Conservation (phyloP, 2,888 invertebrate genomes). For the Eristalinus aeneus region DNA sequence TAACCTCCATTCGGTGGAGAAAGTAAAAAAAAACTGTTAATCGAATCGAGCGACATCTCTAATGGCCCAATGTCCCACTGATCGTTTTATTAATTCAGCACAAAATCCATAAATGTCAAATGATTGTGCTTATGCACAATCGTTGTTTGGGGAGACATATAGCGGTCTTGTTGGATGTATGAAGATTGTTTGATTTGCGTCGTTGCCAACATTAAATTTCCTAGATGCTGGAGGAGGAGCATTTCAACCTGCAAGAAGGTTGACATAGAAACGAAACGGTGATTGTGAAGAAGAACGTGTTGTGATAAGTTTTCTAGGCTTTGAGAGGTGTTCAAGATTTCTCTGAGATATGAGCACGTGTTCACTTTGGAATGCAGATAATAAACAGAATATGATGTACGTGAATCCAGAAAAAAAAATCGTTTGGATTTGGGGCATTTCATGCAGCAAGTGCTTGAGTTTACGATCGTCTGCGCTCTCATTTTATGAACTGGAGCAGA, state of each 20-base stretch:
- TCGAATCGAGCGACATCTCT: constrained; percentile 2
- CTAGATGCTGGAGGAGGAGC: not conserved
- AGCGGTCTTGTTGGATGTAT: not conserved
- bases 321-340: not conserved
- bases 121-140: not conserved
- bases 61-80: not conserved
- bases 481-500: not conserved
- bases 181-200: not conserved
- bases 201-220: not conserved
- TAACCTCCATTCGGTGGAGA: constrained; percentile 30
- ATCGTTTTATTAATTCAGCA: constrained; percentile 13
- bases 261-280: too few relatives aligned
- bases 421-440: not conserved
- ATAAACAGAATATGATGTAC: not conserved
- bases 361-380: not conserved
- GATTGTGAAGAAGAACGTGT: not conserved
- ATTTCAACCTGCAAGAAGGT: not conserved
- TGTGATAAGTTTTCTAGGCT: not conserved
- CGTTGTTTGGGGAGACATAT: not conserved
- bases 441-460: not conserved
- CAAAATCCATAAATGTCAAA: constrained; percentile 8
- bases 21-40: constrained; percentile 11
- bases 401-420: not conserved
- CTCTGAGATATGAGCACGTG: not conserved
- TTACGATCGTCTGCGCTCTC: not conserved